Conservation (phyloP, 2,113 vertebrate species). For the Tiliqua scincoides region DNA sequence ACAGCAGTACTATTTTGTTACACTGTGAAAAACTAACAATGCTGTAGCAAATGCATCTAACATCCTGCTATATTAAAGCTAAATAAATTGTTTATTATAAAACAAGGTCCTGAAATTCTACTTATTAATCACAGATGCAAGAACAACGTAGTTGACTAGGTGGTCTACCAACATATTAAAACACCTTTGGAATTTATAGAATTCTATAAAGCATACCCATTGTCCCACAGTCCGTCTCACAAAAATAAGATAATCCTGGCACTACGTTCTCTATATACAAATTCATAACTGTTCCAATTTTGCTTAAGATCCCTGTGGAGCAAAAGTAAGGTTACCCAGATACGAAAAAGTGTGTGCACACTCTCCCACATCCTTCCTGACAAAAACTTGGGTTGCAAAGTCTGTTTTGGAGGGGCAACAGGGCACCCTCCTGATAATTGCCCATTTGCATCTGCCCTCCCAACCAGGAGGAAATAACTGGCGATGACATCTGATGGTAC, state of each 20-base stretch:
- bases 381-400: too few relatives aligned
- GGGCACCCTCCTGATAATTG: too few relatives aligned
- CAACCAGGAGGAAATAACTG: too few relatives aligned
- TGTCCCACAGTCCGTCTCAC: not conserved
- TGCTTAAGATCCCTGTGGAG: not conserved
- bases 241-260: not conserved
- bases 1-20: not conserved
- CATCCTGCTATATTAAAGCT: not conserved
- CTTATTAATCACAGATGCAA: not conserved
- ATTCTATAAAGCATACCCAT: not conserved
- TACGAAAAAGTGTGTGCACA: not conserved
- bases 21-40: not conserved
- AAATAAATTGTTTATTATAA: not conserved
- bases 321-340: not conserved
- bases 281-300: not conserved
- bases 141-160: not conserved
- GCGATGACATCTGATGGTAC: too few relatives aligned
- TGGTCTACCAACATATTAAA: slow-evolving; percentile 9
- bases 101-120: not conserved
- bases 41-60: not conserved
- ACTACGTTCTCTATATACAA: not conserved
- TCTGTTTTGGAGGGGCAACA: too few relatives aligned
- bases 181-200: not conserved
- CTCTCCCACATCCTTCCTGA: not conserved
- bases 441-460: too few relatives aligned